A percentile compares a stretch with the other conserved stretches of the same genome.
phyloP scores from a whole-genome alignment of 1,140 invertebrate species.

The Leptinotarsa texana region DNA sequence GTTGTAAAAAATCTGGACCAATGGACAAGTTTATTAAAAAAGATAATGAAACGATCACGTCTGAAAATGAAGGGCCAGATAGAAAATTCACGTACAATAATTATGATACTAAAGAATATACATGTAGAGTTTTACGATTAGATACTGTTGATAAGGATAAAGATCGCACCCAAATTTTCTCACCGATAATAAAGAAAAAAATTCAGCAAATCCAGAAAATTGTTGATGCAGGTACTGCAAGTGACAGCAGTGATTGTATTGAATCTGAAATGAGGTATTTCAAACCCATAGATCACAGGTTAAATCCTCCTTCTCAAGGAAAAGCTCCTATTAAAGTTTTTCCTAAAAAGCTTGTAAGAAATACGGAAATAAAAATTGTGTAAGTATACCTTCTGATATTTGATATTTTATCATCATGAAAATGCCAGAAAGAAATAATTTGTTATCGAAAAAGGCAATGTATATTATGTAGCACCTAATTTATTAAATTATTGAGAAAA shows the following conservation, averaged over 20 bases:
- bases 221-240: constrained; percentile 22
- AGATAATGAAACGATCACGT: constrained; percentile 16
- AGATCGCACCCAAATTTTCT: constrained; percentile 16
- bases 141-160: constrained; percentile 23
- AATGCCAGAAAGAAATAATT: too few relatives aligned
- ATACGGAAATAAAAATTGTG: constrained; percentile 32
- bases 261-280: constrained; percentile 47
- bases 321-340: constrained; percentile 41
- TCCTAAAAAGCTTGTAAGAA: constrained; percentile 29
- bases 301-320: constrained; percentile 36
- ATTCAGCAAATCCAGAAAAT: constrained; percentile 35
- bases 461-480: too few relatives aligned
- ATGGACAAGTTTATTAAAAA: constrained; percentile 36
- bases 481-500: too few relatives aligned
- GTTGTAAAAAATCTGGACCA: constrained; percentile 32
- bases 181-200: constrained; percentile 31
- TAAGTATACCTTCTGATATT: constrained; percentile 27
- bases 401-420: too few relatives aligned
- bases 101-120: constrained; percentile 42
- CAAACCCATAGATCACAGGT: constrained; percentile 45
- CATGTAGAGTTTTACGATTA: constrained; percentile 39
- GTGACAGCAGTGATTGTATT: constrained; percentile 44
- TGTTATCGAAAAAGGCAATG: too few relatives aligned
- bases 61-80: constrained; percentile 2
- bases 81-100: constrained; percentile 27